Evolutionary conservation across 2,113 vertebrate species (phyloP).

Genomic region (Grantiella picta): DNA sequence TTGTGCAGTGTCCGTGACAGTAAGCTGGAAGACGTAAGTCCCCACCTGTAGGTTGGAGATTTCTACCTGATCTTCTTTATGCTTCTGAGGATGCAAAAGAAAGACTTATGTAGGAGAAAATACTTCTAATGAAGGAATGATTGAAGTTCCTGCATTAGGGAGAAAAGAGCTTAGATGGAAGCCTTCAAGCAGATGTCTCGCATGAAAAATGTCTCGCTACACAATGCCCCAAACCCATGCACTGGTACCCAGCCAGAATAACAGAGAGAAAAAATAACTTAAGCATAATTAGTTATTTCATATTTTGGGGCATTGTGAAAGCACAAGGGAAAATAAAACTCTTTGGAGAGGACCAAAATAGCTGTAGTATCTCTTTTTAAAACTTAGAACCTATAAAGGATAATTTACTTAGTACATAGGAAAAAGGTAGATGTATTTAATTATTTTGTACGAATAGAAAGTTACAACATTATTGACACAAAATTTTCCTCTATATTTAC

Average conservation of each 20-base stretch:
- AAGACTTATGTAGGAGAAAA: neutral
- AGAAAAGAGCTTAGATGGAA: neutral
- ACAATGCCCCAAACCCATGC: neutral
- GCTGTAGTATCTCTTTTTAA: neutral
- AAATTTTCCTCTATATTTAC: neutral
- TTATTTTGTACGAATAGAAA: neutral
- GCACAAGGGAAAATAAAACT: neutral
- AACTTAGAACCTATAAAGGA: neutral
- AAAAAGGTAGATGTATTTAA: neutral
- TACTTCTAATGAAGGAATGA: neutral
- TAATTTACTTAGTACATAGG: neutral
- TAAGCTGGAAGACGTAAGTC: constrained; percentile 85
- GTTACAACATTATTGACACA: neutral
- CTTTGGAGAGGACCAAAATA: neutral
- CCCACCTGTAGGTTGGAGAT: constrained; percentile 86
- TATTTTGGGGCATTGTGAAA: neutral
- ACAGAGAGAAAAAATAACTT: neutral
- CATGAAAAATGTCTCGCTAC: neutral
- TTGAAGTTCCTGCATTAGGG: neutral
- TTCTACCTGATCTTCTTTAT: constrained; percentile 61
- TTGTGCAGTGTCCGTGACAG: constrained; percentile 64
- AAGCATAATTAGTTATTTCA: neutral
- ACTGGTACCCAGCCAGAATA: neutral
- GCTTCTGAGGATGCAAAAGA: constrained; percentile 71
- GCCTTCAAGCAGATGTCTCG: neutral